These are phyloP conservation scores for Elanus axillaris DNA, from an alignment of 2,113 vertebrate genomes.

Conservation along the genomic window DNA sequence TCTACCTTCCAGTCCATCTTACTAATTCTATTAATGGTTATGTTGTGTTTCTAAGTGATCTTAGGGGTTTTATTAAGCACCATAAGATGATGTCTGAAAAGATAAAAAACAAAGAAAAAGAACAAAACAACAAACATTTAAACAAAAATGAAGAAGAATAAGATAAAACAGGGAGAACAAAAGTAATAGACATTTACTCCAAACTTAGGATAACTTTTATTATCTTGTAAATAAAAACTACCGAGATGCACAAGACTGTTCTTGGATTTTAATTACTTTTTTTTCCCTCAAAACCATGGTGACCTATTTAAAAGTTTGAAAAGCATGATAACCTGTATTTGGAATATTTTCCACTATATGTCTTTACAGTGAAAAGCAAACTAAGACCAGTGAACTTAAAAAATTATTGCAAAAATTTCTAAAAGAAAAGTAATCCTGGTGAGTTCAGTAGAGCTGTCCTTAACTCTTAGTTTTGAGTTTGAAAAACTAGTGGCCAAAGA, in stretches of 20 bases:
- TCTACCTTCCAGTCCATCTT: background rate
- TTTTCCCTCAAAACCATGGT: background rate
- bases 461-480: background rate
- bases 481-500: background rate
- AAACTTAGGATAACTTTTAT: background rate
- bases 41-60: background rate
- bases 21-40: background rate
- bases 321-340: background rate
- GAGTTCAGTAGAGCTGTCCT: background rate
- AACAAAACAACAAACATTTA: background rate
- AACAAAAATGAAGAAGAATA: background rate
- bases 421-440: background rate
- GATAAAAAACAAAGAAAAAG: background rate
- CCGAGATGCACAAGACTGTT: background rate
- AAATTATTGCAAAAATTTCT: background rate
- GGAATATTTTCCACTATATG: background rate
- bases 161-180: background rate
- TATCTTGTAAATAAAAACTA: background rate
- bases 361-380: background rate
- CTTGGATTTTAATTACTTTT: background rate
- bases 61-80: background rate
- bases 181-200: background rate
- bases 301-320: background rate
- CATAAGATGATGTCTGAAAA: background rate
- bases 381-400: background rate